Percentiles rank a stretch among this genome's conserved stretches.
phyloP scores from a whole-genome alignment of 2,797 vertebrate species.

The Rhinogobio ventralis region DNA sequence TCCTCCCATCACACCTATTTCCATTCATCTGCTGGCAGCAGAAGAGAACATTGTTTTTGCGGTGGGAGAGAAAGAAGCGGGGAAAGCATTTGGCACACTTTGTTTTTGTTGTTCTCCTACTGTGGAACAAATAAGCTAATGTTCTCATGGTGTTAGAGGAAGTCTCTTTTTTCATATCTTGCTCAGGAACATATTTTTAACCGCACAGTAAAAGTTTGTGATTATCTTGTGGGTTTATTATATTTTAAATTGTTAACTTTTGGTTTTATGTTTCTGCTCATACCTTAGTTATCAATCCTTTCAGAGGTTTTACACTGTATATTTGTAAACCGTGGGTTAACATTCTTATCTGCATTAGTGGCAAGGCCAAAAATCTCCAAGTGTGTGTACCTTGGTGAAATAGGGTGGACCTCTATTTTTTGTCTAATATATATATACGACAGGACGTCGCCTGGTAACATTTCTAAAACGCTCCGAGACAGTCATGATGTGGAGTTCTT shows the following conservation, averaged over 20 bases:
- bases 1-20: constrained; percentile 20
- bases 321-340: not conserved
- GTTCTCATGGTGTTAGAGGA: constrained; percentile 14
- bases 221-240: not conserved
- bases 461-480: too few species aligned
- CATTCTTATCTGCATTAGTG: not conserved
- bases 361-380: too few species aligned
- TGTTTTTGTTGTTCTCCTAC: constrained; percentile 21
- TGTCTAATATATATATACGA: too few species aligned
- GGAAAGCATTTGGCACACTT: constrained; percentile 22
- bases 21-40: constrained; percentile 36
- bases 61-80: not conserved
- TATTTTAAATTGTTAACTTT: not conserved
- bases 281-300: not conserved
- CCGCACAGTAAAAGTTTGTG: not conserved
- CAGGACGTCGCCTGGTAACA: too few species aligned
- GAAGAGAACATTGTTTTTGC: constrained; percentile 3
- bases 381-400: too few species aligned
- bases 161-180: not conserved
- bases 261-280: not conserved
- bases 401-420: too few species aligned
- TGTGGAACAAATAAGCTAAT: constrained; percentile 31
- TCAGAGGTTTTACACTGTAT: not conserved
- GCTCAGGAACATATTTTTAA: not conserved
- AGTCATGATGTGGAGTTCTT: too few species aligned